These are phyloP conservation scores for Aspidoscelis tigris DNA, from an alignment of 2,113 vertebrate genomes.

Conservation along the genomic window DNA sequence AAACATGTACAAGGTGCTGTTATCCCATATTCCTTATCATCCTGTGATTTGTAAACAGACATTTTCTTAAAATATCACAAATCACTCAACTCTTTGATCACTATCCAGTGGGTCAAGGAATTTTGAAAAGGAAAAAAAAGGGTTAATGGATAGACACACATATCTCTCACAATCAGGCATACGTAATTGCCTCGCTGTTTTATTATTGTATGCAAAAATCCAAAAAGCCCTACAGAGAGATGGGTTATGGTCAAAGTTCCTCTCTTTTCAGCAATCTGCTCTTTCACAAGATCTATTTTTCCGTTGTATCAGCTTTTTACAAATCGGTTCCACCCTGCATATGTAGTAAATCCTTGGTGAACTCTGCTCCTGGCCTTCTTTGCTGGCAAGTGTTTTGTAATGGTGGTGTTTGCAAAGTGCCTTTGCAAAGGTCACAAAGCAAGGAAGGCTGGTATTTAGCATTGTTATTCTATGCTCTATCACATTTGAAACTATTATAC, in stretches of 20 bases:
- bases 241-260: slow-evolving; percentile 17
- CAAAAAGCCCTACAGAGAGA: slow-evolving; percentile 34
- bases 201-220: slow-evolving; percentile 31
- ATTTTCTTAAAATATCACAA: neutral
- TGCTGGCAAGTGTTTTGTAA: slow-evolving; percentile 12
- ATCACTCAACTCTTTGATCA: neutral
- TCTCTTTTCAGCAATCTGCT: slow-evolving; percentile 24
- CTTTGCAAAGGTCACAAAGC: slow-evolving; percentile 49
- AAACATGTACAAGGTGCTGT: neutral
- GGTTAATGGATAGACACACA: neutral
- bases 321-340: slow-evolving; percentile 1
- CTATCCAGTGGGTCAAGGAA: neutral
- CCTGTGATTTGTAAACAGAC: neutral
- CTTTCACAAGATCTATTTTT: slow-evolving; percentile 23
- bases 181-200: neutral
- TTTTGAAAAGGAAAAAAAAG: neutral
- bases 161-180: slow-evolving; percentile 6
- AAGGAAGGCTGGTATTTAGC: slow-evolving; percentile 27
- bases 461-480: slow-evolving; percentile 41
- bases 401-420: slow-evolving; percentile 36
- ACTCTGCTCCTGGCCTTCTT: slow-evolving; percentile 17
- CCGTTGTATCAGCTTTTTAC: slow-evolving; percentile 37
- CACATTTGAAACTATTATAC: slow-evolving; percentile 39
- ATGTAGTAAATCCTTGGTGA: slow-evolving; percentile 35
- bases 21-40: neutral